These are phyloP conservation scores for Anas georgica DNA, from an alignment of 2,797 vertebrate species.

Conservation along the genomic window DNA sequence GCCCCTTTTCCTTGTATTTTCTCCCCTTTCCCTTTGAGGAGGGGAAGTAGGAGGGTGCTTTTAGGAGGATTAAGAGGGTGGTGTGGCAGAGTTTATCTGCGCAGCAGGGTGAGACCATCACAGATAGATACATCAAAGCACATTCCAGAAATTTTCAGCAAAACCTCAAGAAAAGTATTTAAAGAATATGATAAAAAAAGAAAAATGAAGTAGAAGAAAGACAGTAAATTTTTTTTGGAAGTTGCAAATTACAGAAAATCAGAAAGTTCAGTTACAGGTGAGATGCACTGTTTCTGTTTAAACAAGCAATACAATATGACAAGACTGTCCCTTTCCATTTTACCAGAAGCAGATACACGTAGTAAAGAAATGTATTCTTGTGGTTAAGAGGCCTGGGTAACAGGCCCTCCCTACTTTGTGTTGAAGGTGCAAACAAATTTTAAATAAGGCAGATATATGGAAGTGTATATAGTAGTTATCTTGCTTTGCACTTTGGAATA, in stretches of 20 bases:
- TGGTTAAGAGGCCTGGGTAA: not conserved
- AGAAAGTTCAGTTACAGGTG: not conserved
- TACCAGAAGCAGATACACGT: not conserved
- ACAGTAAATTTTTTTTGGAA: not conserved
- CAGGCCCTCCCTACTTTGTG: not conserved
- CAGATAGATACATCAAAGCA: not conserved
- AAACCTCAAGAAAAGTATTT: not conserved
- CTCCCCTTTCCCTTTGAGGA: too few species aligned
- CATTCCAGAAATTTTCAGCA: not conserved
- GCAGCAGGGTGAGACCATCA: too few species aligned
- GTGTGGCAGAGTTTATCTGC: too few species aligned
- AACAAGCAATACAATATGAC: not conserved
- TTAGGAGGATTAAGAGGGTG: too few species aligned
- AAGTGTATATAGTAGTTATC: not conserved
- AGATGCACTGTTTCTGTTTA: not conserved
- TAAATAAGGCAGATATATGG: not conserved
- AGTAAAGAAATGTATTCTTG: not conserved
- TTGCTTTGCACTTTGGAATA: not conserved
- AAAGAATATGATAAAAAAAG: not conserved
- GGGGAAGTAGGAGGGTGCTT: too few species aligned
- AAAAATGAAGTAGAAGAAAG: not conserved
- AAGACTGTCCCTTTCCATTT: not conserved
- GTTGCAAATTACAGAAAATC: not conserved
- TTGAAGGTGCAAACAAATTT: not conserved
- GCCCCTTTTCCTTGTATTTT: too few species aligned